phyloP scores from a whole-genome alignment of 2,888 invertebrate genomes.

The Heliconius ismenius region DNA sequence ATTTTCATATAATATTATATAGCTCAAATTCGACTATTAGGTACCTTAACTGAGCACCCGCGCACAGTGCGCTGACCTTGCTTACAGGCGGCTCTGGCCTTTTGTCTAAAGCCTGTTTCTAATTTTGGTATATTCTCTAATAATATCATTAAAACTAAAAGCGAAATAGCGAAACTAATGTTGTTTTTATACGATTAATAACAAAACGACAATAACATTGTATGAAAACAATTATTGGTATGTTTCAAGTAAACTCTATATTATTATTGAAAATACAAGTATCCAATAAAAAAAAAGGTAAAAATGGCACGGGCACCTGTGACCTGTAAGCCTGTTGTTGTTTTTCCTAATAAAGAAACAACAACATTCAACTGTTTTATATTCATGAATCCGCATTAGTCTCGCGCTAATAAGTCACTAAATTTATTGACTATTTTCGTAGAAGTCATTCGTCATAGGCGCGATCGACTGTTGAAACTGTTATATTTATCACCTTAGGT shows the following conservation, averaged over 20 bases:
- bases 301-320: too few relatives aligned
- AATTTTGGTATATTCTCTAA: conserved; percentile 16
- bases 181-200: not conserved
- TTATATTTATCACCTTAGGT: conserved; percentile 25
- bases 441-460: conserved; percentile 40
- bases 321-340: too few relatives aligned
- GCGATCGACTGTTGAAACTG: conserved; percentile 41
- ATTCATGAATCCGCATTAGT: conserved; percentile 39
- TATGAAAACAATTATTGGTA: not conserved
- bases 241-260: not conserved
- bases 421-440: conserved; percentile 24
- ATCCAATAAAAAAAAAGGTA: too few relatives aligned
- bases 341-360: too few relatives aligned
- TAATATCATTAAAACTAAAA: conserved; percentile 2
- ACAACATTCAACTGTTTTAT: not conserved
- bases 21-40: conserved; percentile 47
- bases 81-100: conserved; percentile 53
- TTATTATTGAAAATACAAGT: not conserved
- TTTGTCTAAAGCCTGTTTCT: conserved; percentile 28
- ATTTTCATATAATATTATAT: conserved; percentile 16
- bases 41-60: conserved; percentile 51
- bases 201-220: not conserved
- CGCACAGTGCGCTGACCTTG: conserved; percentile 72
- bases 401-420: conserved; percentile 36
- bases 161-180: not conserved